A percentile compares a stretch with the other conserved stretches of the same genome.
These are phyloP conservation scores for Silurus aristotelis DNA, from an alignment of 2,797 vertebrate genomes.

Conservation along the genomic window DNA sequence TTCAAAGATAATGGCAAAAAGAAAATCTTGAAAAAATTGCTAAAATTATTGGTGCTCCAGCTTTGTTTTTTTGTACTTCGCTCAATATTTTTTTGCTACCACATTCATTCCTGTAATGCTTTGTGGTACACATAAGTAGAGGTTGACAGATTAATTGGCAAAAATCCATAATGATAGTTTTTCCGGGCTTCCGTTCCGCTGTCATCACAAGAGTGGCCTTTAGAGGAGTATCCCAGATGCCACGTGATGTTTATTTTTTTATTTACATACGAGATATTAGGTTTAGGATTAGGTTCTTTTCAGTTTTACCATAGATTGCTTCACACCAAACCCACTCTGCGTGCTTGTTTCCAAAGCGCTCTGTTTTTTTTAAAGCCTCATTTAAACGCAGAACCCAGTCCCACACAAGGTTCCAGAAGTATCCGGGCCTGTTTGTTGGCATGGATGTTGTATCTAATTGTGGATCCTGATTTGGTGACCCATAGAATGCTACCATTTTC, in stretches of 20 bases:
- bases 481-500: conserved; percentile 3
- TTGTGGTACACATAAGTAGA: no score
- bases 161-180: no score
- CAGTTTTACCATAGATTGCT: background rate
- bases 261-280: no score
- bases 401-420: background rate
- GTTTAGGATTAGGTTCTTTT: background rate
- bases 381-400: background rate
- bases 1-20: no score
- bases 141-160: no score
- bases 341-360: background rate
- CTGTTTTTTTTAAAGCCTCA: background rate
- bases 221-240: no score
- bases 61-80: background rate
- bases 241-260: no score
- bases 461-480: conserved; percentile 12
- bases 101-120: background rate
- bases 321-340: background rate
- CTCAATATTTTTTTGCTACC: background rate
- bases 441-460: background rate
- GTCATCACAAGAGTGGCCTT: no score
- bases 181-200: no score
- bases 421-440: background rate
- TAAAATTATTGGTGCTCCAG: background rate
- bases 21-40: background rate